Evolutionary conservation across 1,140 invertebrate species (phyloP), one percentile per base, ranked within the genome.

Genomic region (Heliconius congener): DNA sequence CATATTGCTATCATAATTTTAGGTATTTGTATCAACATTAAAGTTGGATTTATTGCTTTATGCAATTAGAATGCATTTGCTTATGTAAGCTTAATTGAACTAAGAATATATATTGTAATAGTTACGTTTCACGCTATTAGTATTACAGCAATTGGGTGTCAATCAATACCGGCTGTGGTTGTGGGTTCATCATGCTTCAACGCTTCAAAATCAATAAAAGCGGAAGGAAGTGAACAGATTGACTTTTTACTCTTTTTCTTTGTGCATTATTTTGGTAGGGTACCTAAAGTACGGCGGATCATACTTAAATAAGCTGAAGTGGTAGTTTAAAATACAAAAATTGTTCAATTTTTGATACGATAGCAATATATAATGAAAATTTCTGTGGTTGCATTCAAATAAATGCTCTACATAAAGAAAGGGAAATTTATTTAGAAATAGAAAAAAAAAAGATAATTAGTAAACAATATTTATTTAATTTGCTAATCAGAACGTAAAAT

Each of bases 61-160:
- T 27, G 19, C n/a, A 60, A 60, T 60, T 60, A 60, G 55, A 60
- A 23, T 60, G 55, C 55, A 60, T 60, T 60, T 60, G n/a, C 19
- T 46, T 46, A 46, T 60, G 23, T 23, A 60, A 60, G 57, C 3
- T 60, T 60, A 23, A 60, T 60, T 60, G 2, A 30, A 66, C 27
- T 66, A 27, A 66, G 27, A 16, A 66, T 66, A 27, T 30, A 60
- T 30, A 66, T 27, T 16, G 23, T 30, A 66, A 66, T 66, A 5
- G 23, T 30, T 27, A 66, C 4, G 60, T 23, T n/a, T 27, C 57
- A 60, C 57, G n/a, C 9, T 60, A 60, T 60, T 66, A 27, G 23
- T 66, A 30, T 66, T 66, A 30, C 60, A 3, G 13, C 23, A 13
- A 66, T 66, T 57, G 27, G 27, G 27, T 66, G 9, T 66, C 30